phyloP scores from a whole-genome alignment of 64 coral and sea anemone genomes.

The Catalaphyllia jardinei region DNA sequence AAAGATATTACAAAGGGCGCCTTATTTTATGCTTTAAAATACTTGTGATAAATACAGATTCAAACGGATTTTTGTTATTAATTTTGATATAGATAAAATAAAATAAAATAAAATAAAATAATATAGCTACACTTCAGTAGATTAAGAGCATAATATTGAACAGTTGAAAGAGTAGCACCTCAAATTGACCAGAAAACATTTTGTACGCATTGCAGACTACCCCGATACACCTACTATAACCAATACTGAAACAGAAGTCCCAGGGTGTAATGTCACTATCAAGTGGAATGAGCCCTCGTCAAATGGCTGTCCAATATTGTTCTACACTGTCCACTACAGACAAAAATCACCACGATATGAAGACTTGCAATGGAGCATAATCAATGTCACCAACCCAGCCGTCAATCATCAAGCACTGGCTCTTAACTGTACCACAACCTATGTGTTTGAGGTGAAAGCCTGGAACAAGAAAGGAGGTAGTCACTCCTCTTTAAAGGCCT shows the following conservation, averaged over 20 bases:
- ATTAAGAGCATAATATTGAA: not conserved
- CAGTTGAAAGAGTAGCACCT: not conserved
- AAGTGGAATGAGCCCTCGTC: not conserved
- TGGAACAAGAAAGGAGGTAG: not conserved
- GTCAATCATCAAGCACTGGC: not conserved
- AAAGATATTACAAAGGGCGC: too few species aligned
- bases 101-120: too few species aligned
- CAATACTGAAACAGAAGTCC: not conserved
- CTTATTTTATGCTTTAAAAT: too few species aligned
- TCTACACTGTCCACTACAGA: slow-evolving; percentile 9
- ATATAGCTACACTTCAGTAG: too few species aligned
- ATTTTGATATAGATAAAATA: too few species aligned
- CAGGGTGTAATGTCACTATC: not conserved
- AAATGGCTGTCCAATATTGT: slow-evolving; percentile 2
- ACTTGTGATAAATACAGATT: too few species aligned
- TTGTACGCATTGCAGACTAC: not conserved
- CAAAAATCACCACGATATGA: not conserved
- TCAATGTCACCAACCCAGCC: not conserved
- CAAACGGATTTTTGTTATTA: too few species aligned
- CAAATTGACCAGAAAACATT: not conserved
- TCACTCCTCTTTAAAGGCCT: not conserved
- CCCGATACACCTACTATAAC: not conserved
- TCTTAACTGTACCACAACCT: not conserved
- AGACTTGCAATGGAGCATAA: not conserved
- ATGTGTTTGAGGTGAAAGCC: not conserved